phyloP scores from a whole-genome alignment of 2,797 vertebrate species.

The Rhabdomys pumilio region DNA sequence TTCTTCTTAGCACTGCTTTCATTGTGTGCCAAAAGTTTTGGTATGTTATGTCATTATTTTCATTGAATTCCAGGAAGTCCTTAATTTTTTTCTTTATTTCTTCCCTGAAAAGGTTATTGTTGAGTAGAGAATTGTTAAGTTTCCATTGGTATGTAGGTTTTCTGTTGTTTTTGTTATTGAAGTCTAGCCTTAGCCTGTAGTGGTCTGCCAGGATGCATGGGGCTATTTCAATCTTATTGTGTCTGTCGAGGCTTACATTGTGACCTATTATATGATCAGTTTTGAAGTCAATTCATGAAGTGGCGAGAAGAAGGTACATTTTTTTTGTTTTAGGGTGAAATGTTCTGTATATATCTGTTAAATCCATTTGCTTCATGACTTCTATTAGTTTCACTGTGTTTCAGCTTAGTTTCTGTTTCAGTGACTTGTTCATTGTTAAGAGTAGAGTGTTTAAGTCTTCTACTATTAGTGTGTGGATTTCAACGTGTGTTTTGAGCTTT shows the following conservation, averaged over 20 bases:
- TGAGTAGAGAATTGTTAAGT: background rate
- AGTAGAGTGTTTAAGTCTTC: background rate
- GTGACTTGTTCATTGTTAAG: background rate
- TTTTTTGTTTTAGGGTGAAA: background rate
- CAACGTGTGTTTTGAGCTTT: background rate
- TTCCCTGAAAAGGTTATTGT: background rate
- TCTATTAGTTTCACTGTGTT: background rate
- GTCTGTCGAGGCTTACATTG: background rate
- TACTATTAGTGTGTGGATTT: background rate
- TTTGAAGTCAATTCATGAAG: background rate
- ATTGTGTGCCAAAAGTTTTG: background rate
- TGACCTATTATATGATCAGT: background rate
- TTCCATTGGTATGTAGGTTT: background rate
- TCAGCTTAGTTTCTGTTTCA: background rate
- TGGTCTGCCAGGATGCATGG: background rate
- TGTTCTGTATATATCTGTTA: background rate
- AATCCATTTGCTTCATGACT: background rate
- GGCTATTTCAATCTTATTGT: background rate
- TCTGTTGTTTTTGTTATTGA: background rate
- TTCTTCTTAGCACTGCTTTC: too few relatives aligned
- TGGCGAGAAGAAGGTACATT: background rate
- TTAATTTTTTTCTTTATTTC: background rate
- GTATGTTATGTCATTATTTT: background rate
- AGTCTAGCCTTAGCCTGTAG: background rate
- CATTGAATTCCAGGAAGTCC: background rate